Conservation (phyloP, 2,113 vertebrate species). For the Phalacrocorax pelagicus region DNA sequence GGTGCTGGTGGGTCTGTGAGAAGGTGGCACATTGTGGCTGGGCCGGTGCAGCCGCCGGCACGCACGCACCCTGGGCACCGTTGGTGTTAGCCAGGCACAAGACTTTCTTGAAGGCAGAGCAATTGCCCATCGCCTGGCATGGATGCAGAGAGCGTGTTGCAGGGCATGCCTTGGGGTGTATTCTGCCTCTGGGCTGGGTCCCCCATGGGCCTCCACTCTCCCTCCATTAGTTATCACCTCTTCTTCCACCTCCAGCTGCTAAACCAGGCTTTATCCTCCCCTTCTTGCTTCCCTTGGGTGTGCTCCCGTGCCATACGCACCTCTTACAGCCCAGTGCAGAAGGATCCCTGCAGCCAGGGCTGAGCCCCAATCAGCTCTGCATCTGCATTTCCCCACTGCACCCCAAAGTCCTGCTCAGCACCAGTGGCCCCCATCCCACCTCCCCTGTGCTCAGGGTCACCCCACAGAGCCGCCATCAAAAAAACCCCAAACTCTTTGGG, state of each 20-base stretch:
- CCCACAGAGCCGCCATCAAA: fast-evolving
- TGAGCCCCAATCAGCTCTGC: background rate
- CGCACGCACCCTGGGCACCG: fast-evolving
- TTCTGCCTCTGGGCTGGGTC: background rate
- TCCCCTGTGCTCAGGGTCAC: background rate
- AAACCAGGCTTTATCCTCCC: background rate
- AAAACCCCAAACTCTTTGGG: background rate
- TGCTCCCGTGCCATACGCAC: fast-evolving
- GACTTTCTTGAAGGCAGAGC: background rate
- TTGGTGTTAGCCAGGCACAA: fast-evolving
- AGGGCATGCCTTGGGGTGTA: too few relatives aligned
- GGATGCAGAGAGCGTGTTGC: background rate
- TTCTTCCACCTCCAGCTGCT: background rate
- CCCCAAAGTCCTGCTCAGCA: fast-evolving
- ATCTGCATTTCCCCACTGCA: background rate
- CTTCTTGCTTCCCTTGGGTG: background rate
- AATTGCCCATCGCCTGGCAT: fast-evolving
- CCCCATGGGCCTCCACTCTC: background rate
- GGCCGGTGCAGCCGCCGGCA: background rate
- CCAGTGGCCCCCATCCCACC: fast-evolving
- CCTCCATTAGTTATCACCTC: background rate
- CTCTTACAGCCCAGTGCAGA: background rate
- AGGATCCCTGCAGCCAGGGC: too few relatives aligned
- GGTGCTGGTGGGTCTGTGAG: background rate
- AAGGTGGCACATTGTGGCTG: background rate